Percentiles rank a stretch among this genome's conserved stretches.
Conservation (phyloP, 2,888 invertebrate species). For the Philopedon plagiatum region DNA sequence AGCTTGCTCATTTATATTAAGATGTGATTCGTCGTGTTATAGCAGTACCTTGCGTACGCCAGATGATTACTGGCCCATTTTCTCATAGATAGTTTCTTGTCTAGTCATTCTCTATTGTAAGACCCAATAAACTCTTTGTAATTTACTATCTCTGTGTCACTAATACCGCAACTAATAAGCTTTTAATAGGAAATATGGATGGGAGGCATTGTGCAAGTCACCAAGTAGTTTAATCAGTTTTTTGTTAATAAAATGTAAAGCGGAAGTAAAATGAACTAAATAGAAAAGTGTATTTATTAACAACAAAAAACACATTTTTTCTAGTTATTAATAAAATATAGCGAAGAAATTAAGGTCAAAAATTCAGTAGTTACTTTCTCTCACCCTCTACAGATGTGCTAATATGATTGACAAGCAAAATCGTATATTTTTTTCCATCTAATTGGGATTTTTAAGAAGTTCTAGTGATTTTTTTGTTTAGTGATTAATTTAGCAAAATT, state of each 20-base stretch:
- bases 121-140: slow-evolving; percentile 36
- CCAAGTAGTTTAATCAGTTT: neutral
- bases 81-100: slow-evolving; percentile 45
- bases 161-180: slow-evolving; percentile 21
- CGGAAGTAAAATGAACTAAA: neutral
- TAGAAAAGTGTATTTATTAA: neutral
- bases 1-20: neutral
- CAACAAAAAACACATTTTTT: neutral
- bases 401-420: too few relatives aligned
- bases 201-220: neutral
- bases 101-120: slow-evolving; percentile 50
- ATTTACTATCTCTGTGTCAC: slow-evolving; percentile 41
- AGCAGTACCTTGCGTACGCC: slow-evolving; percentile 49
- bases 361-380: too few relatives aligned
- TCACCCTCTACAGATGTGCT: too few relatives aligned
- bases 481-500: too few relatives aligned
- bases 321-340: too few relatives aligned
- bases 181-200: neutral
- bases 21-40: slow-evolving; percentile 7
- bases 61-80: slow-evolving; percentile 50
- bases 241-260: neutral
- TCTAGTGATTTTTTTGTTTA: too few relatives aligned
- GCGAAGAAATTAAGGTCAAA: too few relatives aligned
- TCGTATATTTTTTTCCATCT: too few relatives aligned
- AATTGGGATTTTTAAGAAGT: too few relatives aligned